These are phyloP conservation scores for Hermodice carunculata DNA, from an alignment of 2,888 invertebrate species.

Conservation along the genomic window DNA sequence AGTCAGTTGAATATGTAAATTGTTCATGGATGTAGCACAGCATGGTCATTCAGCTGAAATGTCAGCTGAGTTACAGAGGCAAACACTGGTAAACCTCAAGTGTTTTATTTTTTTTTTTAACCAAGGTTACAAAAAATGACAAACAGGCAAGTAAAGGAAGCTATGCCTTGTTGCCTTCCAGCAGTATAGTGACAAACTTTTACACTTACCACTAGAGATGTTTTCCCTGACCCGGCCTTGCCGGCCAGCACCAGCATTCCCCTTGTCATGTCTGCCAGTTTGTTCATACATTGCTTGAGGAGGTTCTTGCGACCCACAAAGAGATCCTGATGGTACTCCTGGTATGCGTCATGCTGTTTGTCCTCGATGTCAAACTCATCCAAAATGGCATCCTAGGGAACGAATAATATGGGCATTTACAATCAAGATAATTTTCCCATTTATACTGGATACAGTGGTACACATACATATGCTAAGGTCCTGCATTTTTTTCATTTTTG, in stretches of 20 bases:
- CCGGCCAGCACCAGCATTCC: slow-evolving; percentile 63
- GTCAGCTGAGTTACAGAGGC: no score
- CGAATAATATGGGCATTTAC: neutral
- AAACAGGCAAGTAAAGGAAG: no score
- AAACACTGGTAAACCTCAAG: no score
- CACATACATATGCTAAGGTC: no score
- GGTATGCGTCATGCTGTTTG: slow-evolving; percentile 58
- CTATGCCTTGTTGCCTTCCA: no score
- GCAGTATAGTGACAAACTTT: neutral
- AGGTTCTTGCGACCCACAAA: slow-evolving; percentile 59
- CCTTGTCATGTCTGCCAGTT: slow-evolving; percentile 42
- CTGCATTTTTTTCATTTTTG: no score
- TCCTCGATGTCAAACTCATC: slow-evolving; percentile 54
- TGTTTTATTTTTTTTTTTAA: no score
- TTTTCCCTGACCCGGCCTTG: slow-evolving; percentile 68
- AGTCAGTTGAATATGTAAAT: no score
- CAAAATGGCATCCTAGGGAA: slow-evolving; percentile 49
- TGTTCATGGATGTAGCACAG: no score
- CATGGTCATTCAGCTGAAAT: no score
- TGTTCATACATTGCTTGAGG: slow-evolving; percentile 51
- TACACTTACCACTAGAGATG: slow-evolving; percentile 62
- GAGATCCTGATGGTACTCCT: slow-evolving; percentile 44
- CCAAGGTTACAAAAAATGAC: no score
- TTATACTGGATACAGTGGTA: neutral
- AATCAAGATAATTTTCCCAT: neutral